Percentiles rank a stretch among this genome's conserved stretches.
Evolutionary conservation across 2,113 vertebrate species (phyloP).

Genomic region (Chamaea fasciata): DNA sequence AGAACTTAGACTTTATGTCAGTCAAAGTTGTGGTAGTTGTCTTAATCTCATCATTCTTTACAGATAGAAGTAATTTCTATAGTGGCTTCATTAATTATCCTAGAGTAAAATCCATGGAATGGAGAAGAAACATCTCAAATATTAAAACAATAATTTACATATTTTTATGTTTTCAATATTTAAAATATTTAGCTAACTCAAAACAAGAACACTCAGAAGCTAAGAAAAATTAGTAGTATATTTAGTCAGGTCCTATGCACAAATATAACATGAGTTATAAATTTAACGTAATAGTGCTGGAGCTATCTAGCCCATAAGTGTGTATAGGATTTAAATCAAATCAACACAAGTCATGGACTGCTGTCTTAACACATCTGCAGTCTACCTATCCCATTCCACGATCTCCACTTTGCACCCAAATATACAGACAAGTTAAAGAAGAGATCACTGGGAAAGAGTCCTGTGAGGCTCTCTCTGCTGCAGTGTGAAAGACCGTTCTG

Average conservation of each 20-base stretch:
- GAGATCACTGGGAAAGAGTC: neutral
- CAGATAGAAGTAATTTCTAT: neutral
- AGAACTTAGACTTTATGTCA: neutral
- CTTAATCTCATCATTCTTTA: neutral
- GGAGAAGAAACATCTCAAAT: neutral
- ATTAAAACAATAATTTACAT: neutral
- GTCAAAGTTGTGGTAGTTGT: neutral
- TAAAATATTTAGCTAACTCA: neutral
- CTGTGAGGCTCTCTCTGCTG: neutral
- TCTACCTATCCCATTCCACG: neutral
- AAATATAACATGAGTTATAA: neutral
- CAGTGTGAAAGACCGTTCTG: neutral
- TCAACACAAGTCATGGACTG: neutral
- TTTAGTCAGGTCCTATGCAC: neutral
- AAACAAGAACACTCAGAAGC: neutral
- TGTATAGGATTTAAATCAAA: neutral
- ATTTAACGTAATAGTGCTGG: neutral
- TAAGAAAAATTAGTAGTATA: neutral
- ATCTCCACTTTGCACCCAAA: neutral
- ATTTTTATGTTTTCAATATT: neutral
- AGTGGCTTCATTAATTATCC: neutral
- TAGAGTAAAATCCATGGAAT: neutral
- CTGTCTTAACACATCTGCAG: neutral
- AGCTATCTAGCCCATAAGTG: neutral
- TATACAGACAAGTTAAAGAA: neutral